Evolutionary conservation across 2,888 invertebrate species (phyloP), one percentile per base, ranked within the genome.

Genomic region (Diarsia dahlii): DNA sequence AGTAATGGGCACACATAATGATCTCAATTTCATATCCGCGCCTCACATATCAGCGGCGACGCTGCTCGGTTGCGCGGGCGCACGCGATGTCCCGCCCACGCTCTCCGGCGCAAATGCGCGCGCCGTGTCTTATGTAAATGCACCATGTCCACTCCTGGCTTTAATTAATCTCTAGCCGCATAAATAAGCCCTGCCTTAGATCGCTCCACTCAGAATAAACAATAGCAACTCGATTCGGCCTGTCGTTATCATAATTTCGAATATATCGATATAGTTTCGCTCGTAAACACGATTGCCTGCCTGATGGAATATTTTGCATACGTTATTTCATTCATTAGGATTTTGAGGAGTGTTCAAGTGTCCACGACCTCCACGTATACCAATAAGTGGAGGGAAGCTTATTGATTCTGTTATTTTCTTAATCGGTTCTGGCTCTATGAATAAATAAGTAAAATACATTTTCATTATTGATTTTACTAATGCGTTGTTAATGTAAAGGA

Each of bases 111-210:
- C 95, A 95, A 96, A 96, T 96, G 96, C 96, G 94, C 93, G 91
- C 95, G 90, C 94, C 96, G 93, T 97, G 96, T 96, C 94, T 89
- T 96, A 97, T 97, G 96, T 95, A 94, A 97, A 97, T 97, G 93
- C 91, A 91, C 91, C 95, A 91, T 95, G 96, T 96, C 93, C 93
- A 93, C 93, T 93, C 93, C 85, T 91, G 91, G 91, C 91, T 94
- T 95, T 96, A 96, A 96, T 96, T 96, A 96, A 96, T 96, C 95
- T 95, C 93, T 94, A 93, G 93, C 88, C 92, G 93, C 94, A 95
- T 96, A 96, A 96, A 96, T 95, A 96, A 95, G 90, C 92, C 86
- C 89, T 75, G 86, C 89, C 90, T 91, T 91, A 92, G 93, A 94
- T 94, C 93, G 94, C 94, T 93, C 90, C 92, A 88, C 88, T 91